phyloP scores from a whole-genome alignment of 2,888 invertebrate genomes.

The Bembecia ichneumoniformis region DNA sequence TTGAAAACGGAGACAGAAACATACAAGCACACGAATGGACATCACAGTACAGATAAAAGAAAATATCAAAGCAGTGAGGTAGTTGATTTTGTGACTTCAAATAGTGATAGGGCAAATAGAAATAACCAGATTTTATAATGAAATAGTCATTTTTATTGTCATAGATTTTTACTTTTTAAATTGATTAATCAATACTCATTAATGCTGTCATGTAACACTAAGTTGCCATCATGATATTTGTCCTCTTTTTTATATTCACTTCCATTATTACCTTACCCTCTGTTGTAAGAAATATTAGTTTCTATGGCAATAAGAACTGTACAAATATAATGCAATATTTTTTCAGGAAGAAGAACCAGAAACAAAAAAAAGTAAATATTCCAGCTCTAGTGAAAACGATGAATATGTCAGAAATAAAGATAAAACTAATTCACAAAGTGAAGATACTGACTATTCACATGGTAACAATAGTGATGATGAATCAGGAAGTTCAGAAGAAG shows the following conservation, averaged over 20 bases:
- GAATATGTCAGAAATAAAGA: slow-evolving; percentile 23
- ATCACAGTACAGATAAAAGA: slow-evolving; percentile 41
- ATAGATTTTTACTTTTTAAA: too few species aligned
- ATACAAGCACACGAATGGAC: slow-evolving; percentile 40
- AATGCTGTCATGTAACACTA: neutral
- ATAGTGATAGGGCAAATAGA: too few species aligned
- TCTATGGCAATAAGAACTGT: too few species aligned
- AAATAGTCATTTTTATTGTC: too few species aligned
- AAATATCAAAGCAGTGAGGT: slow-evolving; percentile 60
- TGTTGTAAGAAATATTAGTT: too few species aligned
- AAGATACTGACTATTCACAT: slow-evolving; percentile 32
- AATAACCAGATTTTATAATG: too few species aligned
- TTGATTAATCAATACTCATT: neutral
- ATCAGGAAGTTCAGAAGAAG: slow-evolving; percentile 43
- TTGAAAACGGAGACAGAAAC: slow-evolving; percentile 19
- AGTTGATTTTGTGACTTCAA: slow-evolving; percentile 11
- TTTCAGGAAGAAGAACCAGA: slow-evolving; percentile 49
- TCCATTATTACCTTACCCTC: too few species aligned
- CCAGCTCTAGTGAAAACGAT: slow-evolving; percentile 38
- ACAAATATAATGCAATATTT: slow-evolving; percentile 1
- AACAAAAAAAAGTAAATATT: slow-evolving; percentile 38
- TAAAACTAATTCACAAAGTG: slow-evolving; percentile 19
- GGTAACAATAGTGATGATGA: slow-evolving; percentile 36
- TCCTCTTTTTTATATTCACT: too few species aligned
- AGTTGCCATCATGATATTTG: neutral